Conservation (phyloP, 2,888 invertebrate species). For the Formica aserva region DNA sequence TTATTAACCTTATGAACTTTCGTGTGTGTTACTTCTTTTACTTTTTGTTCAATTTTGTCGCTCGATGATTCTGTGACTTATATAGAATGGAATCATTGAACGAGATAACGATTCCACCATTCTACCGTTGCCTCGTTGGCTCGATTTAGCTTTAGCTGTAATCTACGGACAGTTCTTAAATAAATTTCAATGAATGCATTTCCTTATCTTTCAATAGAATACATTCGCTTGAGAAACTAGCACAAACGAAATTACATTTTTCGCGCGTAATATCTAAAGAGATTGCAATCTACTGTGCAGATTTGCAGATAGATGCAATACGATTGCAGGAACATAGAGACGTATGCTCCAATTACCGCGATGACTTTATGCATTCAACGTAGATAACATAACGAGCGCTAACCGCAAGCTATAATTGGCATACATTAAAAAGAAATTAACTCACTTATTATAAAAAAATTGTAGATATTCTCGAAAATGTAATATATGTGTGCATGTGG, state of each 20-base stretch:
- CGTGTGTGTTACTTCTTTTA: not conserved
- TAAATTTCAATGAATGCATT: constrained; percentile 9
- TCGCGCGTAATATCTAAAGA: not conserved
- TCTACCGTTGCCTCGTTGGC: not conserved
- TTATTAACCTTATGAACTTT: constrained; percentile 26
- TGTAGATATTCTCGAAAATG: constrained; percentile 7
- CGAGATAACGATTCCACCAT: not conserved
- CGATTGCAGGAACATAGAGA: constrained; percentile 19
- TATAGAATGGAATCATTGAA: constrained; percentile 9
- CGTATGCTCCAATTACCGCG: constrained; percentile 64
- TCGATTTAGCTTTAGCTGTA: not conserved
- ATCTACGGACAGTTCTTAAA: not conserved
- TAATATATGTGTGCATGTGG: not conserved
- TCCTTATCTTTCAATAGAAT: constrained; percentile 6
- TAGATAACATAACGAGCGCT: constrained; percentile 36
- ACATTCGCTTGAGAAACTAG: not conserved
- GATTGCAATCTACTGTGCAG: constrained; percentile 36
- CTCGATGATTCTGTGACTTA: not conserved
- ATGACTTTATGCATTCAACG: constrained; percentile 49
- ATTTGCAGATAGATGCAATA: constrained; percentile 36
- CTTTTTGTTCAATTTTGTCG: constrained; percentile 34
- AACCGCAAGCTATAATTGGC: constrained; percentile 61
- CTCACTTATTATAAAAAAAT: constrained; percentile 33
- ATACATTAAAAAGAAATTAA: constrained; percentile 63
- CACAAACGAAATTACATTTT: constrained; percentile 14